Conservation (phyloP, 2,888 invertebrate genomes). For the Campoplex capitator region DNA sequence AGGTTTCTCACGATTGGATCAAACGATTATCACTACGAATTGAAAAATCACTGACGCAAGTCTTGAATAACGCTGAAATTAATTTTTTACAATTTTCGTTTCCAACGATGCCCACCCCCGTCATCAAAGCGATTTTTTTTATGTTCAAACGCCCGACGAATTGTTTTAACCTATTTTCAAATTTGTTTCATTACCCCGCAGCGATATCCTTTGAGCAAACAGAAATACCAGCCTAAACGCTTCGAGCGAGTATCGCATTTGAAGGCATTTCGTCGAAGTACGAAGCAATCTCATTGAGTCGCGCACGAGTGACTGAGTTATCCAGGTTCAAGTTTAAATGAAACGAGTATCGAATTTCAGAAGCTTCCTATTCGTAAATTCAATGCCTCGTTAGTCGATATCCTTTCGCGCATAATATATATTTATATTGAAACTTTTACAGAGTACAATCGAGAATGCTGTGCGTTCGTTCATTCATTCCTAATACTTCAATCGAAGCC, state of each 20-base stretch:
- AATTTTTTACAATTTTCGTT: too few relatives aligned
- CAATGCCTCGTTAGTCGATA: neutral
- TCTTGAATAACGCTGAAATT: neutral
- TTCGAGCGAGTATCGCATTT: neutral
- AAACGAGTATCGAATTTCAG: constrained; percentile 30
- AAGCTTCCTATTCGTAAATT: neutral
- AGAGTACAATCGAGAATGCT: neutral
- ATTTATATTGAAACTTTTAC: neutral
- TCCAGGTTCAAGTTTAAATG: neutral
- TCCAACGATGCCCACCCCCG: too few relatives aligned
- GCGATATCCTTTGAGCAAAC: too few relatives aligned
- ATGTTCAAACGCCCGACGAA: too few relatives aligned
- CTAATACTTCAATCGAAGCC: constrained; percentile 26
- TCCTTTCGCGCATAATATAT: neutral
- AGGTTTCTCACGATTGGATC: too few relatives aligned
- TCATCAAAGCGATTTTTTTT: too few relatives aligned
- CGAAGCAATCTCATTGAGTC: neutral
- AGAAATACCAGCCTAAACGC: too few relatives aligned
- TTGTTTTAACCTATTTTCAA: too few relatives aligned
- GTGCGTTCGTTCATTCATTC: constrained; percentile 32
- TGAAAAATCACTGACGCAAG: neutral
- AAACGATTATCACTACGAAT: too few relatives aligned
- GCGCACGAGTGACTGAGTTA: neutral
- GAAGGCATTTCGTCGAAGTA: neutral
- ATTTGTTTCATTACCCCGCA: too few relatives aligned